Percentiles rank a stretch among this genome's conserved stretches.
phyloP scores from a whole-genome alignment of 2,888 invertebrate species.

The Drosophila suboccidentalis region DNA sequence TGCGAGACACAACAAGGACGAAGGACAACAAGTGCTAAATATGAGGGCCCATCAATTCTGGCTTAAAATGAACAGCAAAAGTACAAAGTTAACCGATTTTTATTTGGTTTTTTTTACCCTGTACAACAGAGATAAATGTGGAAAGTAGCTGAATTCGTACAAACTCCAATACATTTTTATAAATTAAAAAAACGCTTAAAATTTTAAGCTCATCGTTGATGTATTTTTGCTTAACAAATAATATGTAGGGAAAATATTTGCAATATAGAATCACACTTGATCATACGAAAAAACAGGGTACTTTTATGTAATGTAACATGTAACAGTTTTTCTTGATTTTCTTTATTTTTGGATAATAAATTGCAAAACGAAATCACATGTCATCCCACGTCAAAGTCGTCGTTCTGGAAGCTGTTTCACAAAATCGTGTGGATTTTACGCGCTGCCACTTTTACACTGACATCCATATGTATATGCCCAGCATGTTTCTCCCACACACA shows the following conservation, averaged over 20 bases:
- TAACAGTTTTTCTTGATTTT: background rate
- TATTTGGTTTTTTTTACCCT: conserved; percentile 12
- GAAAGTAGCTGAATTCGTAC: background rate
- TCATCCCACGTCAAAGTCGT: conserved; percentile 27
- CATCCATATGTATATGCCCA: conserved; percentile 4
- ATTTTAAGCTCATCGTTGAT: too few species aligned
- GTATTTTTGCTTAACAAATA: too few species aligned
- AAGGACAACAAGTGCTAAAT: conserved; percentile 45
- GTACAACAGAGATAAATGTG: background rate
- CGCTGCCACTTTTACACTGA: conserved; percentile 42
- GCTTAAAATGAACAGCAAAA: conserved; percentile 18
- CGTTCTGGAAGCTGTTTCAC: conserved; percentile 19
- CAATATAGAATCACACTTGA: too few species aligned
- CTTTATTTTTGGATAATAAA: conserved; percentile 54
- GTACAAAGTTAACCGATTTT: conserved; percentile 50
- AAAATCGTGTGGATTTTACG: conserved; percentile 64
- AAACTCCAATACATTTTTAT: too few species aligned
- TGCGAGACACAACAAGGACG: conserved; percentile 25
- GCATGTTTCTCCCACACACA: too few species aligned
- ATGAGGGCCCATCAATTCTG: conserved; percentile 34
- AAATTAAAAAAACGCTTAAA: too few species aligned
- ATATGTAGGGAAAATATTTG: too few species aligned
- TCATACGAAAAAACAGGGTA: background rate
- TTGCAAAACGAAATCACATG: conserved; percentile 54
- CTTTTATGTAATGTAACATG: background rate